Base-by-base conservation (phyloP, 2,888 invertebrate species). In the Cephus runcator region DNA sequence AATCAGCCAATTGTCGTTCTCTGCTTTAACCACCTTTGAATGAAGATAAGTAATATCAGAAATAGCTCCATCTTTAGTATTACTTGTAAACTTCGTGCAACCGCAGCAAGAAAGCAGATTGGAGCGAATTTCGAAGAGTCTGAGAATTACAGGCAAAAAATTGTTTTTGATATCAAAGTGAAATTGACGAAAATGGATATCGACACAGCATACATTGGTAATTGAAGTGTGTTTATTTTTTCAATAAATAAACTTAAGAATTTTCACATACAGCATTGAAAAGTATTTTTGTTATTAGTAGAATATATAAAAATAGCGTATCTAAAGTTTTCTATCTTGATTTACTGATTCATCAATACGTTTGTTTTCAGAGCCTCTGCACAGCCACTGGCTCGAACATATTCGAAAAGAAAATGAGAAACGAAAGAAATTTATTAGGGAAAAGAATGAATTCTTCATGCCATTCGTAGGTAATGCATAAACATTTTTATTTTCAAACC, bases 321-420 rank as follows among this genome's bases (percentile, higher is more conserved):
- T 56, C 1, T 12, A 9, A 56, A 23, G 56, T 56, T 56, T 56
- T 56, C 56, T 23, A 34, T 34, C 15, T 34, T 71, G 33, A 71
- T 33, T 71, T 33, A 71, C 15, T 31, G 71, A 71, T 33, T 56
- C 9, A 71, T 31, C 23, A 15, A 71, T 33, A 34, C 71, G 40
- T 69, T 56, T 73, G 69, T 78, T 77, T 73, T 11, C 75, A 84
- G 87, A 85, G 69, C 82, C 85, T 6, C 79, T 87, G 36, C 79
- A 86, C n/a, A 75, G 82, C 12, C 89, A 89, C 69, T 90, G 90
- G 90, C 73, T 90, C 36, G 80, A 81, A 33, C 85, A 83, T 76
- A 80, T 89, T 69, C 83, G 83, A 69, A 80, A 86, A 69, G 79
- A 78, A 12, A 79, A 84, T 74, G 82, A 82, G 56, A 76, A 78